phyloP scores from a whole-genome alignment of 2,888 invertebrate species.

The Furcula furcula region DNA sequence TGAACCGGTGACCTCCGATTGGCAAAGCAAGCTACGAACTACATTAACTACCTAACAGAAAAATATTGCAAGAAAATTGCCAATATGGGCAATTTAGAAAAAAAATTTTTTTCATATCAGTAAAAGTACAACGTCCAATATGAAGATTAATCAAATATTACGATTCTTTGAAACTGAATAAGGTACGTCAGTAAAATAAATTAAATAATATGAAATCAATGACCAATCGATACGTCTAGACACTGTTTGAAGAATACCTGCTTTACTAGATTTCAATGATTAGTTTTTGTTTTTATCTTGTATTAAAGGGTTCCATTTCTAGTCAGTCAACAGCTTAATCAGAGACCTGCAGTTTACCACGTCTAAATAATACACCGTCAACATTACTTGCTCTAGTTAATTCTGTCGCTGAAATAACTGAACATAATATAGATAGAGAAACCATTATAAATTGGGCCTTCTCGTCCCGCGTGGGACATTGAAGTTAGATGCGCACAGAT shows the following conservation, averaged over 20 bases:
- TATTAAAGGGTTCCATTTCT: conserved; percentile 11
- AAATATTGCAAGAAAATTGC: no score
- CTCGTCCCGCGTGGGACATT: conserved; percentile 12
- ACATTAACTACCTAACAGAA: no score
- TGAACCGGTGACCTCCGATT: no score
- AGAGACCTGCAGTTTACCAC: conserved; percentile 50
- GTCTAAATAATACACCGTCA: conserved; percentile 59
- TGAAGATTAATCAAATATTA: no score
- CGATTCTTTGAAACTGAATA: conserved; percentile 4
- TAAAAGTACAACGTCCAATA: no score
- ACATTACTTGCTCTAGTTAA: conserved; percentile 59
- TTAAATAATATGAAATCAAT: conserved; percentile 17
- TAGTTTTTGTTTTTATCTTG: conserved; percentile 19
- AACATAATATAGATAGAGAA: conserved; percentile 35
- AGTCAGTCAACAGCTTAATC: conserved; percentile 55
- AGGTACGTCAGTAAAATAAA: conserved; percentile 8
- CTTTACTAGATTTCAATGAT: conserved; percentile 15
- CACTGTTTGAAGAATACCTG: conserved; percentile 13
- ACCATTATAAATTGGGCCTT: conserved; percentile 42
- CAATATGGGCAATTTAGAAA: no score
- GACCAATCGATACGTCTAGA: conserved; percentile 23
- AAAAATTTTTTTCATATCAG: no score
- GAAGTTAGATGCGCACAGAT: conserved; percentile 10
- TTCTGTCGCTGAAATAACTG: conserved; percentile 45
- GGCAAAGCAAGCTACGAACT: no score